Percentiles rank a stretch among this genome's conserved stretches.
Evolutionary conservation across 2,113 vertebrate species (phyloP).

Genomic region (Acanthochromis polyacanthus): DNA sequence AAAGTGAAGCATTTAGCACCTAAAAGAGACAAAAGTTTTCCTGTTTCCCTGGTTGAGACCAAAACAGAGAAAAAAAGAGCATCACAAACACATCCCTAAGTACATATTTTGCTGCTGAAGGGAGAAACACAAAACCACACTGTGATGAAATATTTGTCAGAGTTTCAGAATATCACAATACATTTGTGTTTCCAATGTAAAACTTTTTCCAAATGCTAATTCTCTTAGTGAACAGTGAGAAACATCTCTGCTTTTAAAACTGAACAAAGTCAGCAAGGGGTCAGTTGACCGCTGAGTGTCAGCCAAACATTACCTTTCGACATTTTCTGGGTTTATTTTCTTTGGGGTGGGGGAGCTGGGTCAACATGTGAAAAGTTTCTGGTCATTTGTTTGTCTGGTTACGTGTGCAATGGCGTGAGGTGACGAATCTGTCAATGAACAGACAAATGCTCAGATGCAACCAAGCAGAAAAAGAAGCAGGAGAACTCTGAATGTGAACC

Average conservation of each 20-base stretch:
- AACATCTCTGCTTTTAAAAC: not conserved
- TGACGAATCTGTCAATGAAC: slow-evolving; percentile 8
- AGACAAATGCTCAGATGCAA: slow-evolving; percentile 15
- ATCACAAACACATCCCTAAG: too few species aligned
- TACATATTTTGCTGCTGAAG: too few species aligned
- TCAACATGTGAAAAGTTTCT: not conserved
- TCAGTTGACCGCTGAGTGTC: not conserved
- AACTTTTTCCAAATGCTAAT: too few species aligned
- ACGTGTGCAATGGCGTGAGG: too few species aligned
- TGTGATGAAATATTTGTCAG: too few species aligned
- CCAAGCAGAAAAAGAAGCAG: slow-evolving; percentile 16
- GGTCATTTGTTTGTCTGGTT: slow-evolving; percentile 38
- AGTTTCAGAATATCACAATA: too few species aligned
- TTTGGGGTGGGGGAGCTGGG: not conserved
- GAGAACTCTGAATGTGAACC: not conserved
- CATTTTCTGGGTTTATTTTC: slow-evolving; percentile 22
- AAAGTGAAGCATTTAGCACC: not conserved
- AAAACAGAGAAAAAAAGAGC: too few species aligned
- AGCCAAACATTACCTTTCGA: not conserved
- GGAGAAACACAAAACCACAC: too few species aligned
- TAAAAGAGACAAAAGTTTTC: too few species aligned
- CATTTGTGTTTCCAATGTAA: too few species aligned
- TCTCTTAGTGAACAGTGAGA: not conserved
- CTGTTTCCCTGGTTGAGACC: too few species aligned
- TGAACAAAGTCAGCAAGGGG: not conserved